Evolutionary conservation across 2,888 invertebrate species (phyloP).

Genomic region (Trissonchulus latispiculum): DNA sequence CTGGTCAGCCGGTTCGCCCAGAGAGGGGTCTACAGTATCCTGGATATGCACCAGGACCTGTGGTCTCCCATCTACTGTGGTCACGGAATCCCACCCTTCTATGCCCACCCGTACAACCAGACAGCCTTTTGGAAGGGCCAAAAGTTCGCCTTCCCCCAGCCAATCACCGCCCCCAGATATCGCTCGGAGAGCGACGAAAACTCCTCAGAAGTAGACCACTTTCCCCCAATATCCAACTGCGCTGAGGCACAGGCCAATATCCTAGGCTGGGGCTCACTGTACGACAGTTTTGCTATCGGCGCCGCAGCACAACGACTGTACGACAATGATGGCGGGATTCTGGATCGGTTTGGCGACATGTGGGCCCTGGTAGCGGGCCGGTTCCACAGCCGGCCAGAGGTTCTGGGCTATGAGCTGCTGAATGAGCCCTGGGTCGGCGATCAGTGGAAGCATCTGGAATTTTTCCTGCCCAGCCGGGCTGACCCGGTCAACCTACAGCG

Average conservation of each 20-base stretch:
- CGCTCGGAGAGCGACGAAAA: neutral
- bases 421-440: constrained; percentile 11
- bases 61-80: constrained; percentile 6
- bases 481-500: neutral
- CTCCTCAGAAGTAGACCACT: neutral
- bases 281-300: neutral
- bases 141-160: constrained; percentile 12
- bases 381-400: neutral
- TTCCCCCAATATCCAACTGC: constrained; percentile 1
- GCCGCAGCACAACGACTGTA: constrained; percentile 6
- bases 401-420: constrained; percentile 7
- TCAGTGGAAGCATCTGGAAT: neutral
- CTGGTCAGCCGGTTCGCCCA: neutral
- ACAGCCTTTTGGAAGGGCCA: neutral
- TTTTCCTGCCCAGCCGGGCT: neutral
- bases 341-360: constrained; percentile 15
- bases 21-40: neutral
- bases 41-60: constrained; percentile 7
- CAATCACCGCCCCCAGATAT: neutral
- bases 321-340: neutral
- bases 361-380: neutral
- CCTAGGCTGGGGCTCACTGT: neutral
- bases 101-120: constrained; percentile 3
- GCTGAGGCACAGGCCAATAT: neutral
- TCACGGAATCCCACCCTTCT: constrained; percentile 3